Conservation (phyloP, 2,797 vertebrate species). For the Vireo griseus region DNA sequence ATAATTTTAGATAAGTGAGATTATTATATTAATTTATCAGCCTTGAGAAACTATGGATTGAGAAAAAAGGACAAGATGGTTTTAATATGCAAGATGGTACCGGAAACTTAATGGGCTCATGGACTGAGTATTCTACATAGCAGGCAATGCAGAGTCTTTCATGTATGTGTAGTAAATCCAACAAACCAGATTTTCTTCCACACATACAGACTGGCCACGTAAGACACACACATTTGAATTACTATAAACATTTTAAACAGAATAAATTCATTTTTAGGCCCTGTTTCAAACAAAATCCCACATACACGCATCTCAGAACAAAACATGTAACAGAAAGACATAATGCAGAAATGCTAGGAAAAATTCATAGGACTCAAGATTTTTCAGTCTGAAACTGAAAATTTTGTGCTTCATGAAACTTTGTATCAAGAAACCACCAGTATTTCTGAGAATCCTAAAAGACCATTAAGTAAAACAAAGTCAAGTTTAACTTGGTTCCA, state of each 20-base stretch:
- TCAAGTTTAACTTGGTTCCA: background rate
- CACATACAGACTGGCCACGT: background rate
- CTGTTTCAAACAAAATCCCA: background rate
- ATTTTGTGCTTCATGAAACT: background rate
- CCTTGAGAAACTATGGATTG: background rate
- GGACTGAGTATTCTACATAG: background rate
- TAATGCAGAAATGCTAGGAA: background rate
- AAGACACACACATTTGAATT: background rate
- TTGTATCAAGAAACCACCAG: background rate
- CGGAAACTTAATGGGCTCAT: background rate
- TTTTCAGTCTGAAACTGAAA: background rate
- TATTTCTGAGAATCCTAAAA: background rate
- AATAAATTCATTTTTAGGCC: background rate
- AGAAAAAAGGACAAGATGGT: accelerated
- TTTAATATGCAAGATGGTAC: background rate
- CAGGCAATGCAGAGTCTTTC: background rate
- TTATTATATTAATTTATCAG: background rate
- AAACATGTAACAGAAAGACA: background rate
- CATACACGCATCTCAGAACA: background rate
- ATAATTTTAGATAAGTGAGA: background rate
- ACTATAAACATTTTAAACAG: background rate
- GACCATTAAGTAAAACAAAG: background rate
- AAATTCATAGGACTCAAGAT: background rate
- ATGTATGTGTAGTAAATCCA: background rate
- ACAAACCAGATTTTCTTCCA: background rate